Evolutionary conservation across 2,113 vertebrate species (phyloP).

Genomic region (Garra rufa): DNA sequence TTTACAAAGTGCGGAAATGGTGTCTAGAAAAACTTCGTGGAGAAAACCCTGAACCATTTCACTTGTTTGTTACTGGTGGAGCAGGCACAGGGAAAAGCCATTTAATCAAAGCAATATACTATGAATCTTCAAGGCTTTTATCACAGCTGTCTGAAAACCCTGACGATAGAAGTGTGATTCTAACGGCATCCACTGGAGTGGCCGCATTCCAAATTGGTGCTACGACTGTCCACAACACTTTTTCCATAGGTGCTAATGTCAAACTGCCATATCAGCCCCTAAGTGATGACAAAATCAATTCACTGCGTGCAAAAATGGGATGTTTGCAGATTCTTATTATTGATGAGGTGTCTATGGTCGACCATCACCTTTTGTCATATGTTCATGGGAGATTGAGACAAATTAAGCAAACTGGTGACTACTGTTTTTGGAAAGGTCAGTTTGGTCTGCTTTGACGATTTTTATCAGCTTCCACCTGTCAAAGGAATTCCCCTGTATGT

Average conservation of each 20-base stretch:
- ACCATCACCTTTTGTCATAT: conserved; percentile 41
- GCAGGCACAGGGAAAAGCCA: no score
- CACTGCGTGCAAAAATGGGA: conserved; percentile 1
- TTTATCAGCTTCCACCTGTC: no score
- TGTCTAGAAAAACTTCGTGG: conserved; percentile 28
- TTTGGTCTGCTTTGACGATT: no score
- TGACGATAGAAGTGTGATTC: neutral
- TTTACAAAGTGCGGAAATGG: conserved; percentile 36
- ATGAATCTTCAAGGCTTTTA: no score
- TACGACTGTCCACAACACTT: conserved; percentile 19
- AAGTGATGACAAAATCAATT: conserved; percentile 42
- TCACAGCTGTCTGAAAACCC: no score
- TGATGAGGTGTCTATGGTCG: conserved; percentile 50
- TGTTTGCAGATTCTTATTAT: conserved; percentile 47
- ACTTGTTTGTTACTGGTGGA: no score
- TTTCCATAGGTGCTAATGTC: conserved; percentile 35
- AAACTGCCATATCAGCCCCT: conserved; percentile 36
- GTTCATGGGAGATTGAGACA: conserved; percentile 44
- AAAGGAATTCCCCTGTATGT: no score
- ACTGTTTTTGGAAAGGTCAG: no score
- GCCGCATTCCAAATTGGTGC: conserved; percentile 29
- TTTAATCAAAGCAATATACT: no score
- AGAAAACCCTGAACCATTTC: no score
- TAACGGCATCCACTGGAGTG: conserved; percentile 27
- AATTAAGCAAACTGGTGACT: no score